These are phyloP conservation scores for Diceros bicornis DNA, from an alignment of 2,797 vertebrate species.

Conservation along the genomic window DNA sequence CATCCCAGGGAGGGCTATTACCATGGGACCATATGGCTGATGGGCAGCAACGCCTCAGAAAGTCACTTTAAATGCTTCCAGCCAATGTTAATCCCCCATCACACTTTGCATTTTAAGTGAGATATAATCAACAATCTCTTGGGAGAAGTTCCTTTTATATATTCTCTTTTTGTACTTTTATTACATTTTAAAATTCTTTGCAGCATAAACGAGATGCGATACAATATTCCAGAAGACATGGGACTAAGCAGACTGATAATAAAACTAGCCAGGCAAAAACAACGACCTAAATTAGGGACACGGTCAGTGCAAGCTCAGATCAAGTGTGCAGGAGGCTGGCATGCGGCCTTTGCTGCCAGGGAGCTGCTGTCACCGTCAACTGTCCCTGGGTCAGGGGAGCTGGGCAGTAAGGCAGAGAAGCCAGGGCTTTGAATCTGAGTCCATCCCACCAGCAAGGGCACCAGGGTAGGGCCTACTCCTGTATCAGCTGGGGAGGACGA, in stretches of 20 bases:
- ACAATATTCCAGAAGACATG: background rate
- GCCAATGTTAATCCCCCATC: constrained; percentile 28
- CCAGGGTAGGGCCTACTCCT: background rate
- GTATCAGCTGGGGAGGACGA: background rate
- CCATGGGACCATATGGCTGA: background rate
- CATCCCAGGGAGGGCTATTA: background rate
- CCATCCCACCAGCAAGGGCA: background rate
- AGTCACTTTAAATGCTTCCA: constrained; percentile 18
- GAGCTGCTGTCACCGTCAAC: background rate
- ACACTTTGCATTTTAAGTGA: constrained; percentile 12
- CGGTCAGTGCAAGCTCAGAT: background rate
- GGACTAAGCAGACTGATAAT: background rate
- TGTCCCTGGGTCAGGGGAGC: background rate
- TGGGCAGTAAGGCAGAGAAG: background rate
- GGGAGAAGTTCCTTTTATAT: constrained; percentile 48
- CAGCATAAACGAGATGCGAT: constrained; percentile 52
- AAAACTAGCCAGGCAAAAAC: background rate
- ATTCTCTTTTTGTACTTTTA: constrained; percentile 37
- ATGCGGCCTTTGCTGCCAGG: background rate
- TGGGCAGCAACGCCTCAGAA: constrained; percentile 4
- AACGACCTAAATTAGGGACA: background rate
- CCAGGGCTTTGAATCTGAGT: background rate
- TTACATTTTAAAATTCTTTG: constrained; percentile 69
- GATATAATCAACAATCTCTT: background rate
- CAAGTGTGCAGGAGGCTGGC: background rate